Percentiles rank a stretch among this genome's conserved stretches.
phyloP scores from a whole-genome alignment of 2,888 invertebrate species.

The Agelastica alni region DNA sequence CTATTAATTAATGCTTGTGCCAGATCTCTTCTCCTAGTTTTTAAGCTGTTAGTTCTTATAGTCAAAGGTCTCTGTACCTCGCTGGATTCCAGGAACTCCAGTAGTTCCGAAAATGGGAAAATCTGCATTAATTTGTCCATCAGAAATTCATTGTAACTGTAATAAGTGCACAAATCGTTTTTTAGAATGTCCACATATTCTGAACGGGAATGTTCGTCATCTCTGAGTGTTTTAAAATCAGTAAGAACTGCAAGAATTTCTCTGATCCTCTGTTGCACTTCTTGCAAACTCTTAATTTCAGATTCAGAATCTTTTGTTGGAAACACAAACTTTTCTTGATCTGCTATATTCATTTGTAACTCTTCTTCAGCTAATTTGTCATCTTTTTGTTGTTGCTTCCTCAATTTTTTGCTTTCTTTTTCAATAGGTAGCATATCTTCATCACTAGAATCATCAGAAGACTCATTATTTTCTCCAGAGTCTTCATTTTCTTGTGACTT shows the following conservation, averaged over 20 bases:
- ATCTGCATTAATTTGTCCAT: conserved; percentile 91
- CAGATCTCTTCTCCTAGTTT: conserved; percentile 87
- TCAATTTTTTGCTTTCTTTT: conserved; percentile 77
- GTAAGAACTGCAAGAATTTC: conserved; percentile 80
- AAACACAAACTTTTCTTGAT: conserved; percentile 77
- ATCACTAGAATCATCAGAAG: conserved; percentile 56
- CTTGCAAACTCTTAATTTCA: conserved; percentile 74
- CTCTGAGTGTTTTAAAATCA: conserved; percentile 75
- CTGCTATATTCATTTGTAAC: conserved; percentile 77
- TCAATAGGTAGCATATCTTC: conserved; percentile 84
- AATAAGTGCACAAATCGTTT: conserved; percentile 89
- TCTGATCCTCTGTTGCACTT: conserved; percentile 87
- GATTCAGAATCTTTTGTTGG: conserved; percentile 76
- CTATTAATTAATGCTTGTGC: conserved; percentile 94
- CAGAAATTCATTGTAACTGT: conserved; percentile 96
- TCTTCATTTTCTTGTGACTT: too few species aligned
- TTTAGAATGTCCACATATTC: conserved; percentile 82
- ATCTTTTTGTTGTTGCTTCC: conserved; percentile 70
- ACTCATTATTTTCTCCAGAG: conserved; percentile 48
- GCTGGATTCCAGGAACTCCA: conserved; percentile 95
- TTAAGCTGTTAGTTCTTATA: conserved; percentile 93
- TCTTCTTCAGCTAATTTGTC: conserved; percentile 80
- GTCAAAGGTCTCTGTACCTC: conserved; percentile 94
- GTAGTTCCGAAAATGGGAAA: conserved; percentile 82
- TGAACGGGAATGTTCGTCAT: conserved; percentile 70